These are phyloP conservation scores for Mesorhabditis belari DNA, from an alignment of 2,888 invertebrate genomes.

Conservation along the genomic window DNA sequence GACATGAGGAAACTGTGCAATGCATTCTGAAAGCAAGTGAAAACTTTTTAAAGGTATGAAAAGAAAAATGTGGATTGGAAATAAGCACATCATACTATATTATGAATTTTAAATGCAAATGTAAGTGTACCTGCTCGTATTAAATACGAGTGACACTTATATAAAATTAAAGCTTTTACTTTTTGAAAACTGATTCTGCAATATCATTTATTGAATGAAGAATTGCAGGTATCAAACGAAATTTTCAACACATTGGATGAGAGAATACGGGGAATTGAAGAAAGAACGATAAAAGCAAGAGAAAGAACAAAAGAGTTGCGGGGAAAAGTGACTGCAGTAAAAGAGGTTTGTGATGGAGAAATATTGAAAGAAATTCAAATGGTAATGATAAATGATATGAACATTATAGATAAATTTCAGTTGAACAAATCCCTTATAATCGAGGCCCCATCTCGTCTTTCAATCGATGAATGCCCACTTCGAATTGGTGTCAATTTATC, in stretches of 20 bases:
- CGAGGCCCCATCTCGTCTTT: conserved; percentile 13
- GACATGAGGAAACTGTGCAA: conserved; percentile 24
- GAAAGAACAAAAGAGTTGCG: neutral
- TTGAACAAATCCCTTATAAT: conserved; percentile 10
- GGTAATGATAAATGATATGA: neutral
- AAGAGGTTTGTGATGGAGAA: neutral
- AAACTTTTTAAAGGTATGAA: conserved; percentile 10
- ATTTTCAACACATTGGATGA: conserved; percentile 11
- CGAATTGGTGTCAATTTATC: neutral
- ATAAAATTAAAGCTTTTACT: too few species aligned
- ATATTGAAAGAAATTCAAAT: neutral
- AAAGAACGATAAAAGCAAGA: neutral
- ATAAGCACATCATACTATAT: neutral
- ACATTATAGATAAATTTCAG: conserved; percentile 5
- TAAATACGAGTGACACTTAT: too few species aligned
- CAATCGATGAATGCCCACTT: conserved; percentile 3
- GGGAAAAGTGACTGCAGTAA: neutral
- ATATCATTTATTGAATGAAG: neutral
- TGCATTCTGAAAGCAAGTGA: conserved; percentile 14
- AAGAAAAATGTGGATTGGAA: neutral
- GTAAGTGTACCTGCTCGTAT: too few species aligned
- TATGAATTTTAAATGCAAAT: too few species aligned
- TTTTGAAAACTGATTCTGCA: too few species aligned
- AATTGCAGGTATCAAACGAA: conserved; percentile 10
- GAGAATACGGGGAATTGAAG: conserved; percentile 2